Evolutionary conservation across 2,113 vertebrate genomes (phyloP).

Genomic region (Peucedramus taeniatus): DNA sequence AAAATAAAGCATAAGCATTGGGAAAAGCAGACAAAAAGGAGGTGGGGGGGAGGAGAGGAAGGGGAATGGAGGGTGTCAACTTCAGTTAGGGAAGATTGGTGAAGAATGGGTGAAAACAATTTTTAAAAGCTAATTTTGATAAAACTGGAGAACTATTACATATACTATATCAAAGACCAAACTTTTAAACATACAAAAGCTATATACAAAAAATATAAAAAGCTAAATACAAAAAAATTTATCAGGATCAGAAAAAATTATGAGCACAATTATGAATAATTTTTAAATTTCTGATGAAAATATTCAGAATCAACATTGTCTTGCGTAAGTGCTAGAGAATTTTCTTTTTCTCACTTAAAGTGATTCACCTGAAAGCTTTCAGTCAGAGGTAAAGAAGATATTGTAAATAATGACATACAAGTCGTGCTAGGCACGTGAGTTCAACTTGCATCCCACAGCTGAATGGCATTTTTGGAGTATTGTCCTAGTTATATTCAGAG

Average conservation of each 20-base stretch:
- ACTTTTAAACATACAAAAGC: not conserved
- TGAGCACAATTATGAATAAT: not conserved
- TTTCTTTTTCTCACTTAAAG: not conserved
- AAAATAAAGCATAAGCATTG: not conserved
- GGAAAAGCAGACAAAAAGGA: not conserved
- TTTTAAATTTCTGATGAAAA: not conserved
- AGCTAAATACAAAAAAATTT: too few species aligned
- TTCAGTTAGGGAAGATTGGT: accelerated
- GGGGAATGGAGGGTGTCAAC: accelerated
- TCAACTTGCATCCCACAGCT: not conserved
- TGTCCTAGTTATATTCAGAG: not conserved
- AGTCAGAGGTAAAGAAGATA: not conserved
- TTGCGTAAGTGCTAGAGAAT: not conserved
- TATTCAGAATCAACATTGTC: not conserved
- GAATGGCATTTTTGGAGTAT: not conserved
- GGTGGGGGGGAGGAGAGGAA: accelerated
- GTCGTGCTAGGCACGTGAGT: not conserved
- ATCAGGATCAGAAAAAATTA: not conserved
- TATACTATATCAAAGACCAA: not conserved
- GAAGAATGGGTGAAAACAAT: not conserved
- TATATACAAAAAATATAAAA: too few species aligned
- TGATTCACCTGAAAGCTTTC: not conserved
- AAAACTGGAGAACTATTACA: not conserved
- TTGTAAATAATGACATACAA: not conserved
- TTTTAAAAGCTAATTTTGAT: not conserved